These are phyloP conservation scores for Hypomecis atomaria DNA, from an alignment of 2,888 invertebrate genomes.

Conservation along the genomic window DNA sequence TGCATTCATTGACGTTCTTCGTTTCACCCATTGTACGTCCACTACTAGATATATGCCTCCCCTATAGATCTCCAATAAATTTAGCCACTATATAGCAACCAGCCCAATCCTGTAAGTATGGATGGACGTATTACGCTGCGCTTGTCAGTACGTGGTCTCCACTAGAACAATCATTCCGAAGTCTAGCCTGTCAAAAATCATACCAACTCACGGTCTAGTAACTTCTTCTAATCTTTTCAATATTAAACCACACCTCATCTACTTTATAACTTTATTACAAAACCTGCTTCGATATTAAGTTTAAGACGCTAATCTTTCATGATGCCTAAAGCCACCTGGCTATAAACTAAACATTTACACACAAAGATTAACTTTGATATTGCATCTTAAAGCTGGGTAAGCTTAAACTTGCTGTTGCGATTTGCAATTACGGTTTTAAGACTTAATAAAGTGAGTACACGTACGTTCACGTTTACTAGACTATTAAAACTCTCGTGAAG, in stretches of 20 bases:
- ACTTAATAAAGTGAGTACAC: conserved; percentile 6
- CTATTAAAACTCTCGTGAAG: conserved; percentile 1
- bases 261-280: background rate
- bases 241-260: background rate
- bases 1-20: too few relatives aligned
- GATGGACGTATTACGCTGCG: too few relatives aligned
- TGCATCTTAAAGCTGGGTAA: conserved; percentile 24
- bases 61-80: too few relatives aligned
- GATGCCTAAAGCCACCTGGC: conserved; percentile 2
- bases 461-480: background rate
- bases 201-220: too few relatives aligned
- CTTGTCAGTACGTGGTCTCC: too few relatives aligned
- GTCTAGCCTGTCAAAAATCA: too few relatives aligned
- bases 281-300: conserved; percentile 1
- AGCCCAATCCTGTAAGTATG: too few relatives aligned
- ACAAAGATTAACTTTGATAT: conserved; percentile 23
- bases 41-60: too few relatives aligned
- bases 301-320: conserved; percentile 8
- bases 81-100: too few relatives aligned
- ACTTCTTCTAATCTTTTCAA: background rate
- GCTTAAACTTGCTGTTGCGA: conserved; percentile 7
- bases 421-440: conserved; percentile 9
- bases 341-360: conserved; percentile 16
- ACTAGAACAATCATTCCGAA: too few relatives aligned
- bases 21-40: too few relatives aligned